Conservation (phyloP, 2,797 vertebrate species). For the Neomorphus geoffroyi region DNA sequence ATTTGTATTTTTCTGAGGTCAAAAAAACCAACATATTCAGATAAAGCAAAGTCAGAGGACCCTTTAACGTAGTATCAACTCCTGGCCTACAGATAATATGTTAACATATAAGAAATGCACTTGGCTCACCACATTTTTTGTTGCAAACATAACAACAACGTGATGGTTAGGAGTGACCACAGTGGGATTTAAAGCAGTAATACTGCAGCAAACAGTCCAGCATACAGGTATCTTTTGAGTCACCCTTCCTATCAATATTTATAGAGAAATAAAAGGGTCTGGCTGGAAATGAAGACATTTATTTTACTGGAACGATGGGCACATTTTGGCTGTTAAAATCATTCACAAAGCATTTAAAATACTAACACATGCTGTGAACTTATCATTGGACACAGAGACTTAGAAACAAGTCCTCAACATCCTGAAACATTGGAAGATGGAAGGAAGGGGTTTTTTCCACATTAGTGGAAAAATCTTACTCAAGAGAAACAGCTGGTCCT, state of each 20-base stretch:
- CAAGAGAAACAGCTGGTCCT: background rate
- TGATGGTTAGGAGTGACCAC: background rate
- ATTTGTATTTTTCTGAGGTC: background rate
- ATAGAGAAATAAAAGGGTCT: conserved; percentile 40
- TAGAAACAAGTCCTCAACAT: background rate
- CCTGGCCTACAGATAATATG: background rate
- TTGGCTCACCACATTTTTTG: background rate
- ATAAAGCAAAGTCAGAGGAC: background rate
- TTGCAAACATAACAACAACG: conserved; percentile 2
- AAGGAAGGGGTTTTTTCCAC: background rate
- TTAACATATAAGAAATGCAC: background rate
- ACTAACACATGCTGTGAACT: background rate
- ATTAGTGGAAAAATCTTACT: background rate
- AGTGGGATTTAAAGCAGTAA: background rate
- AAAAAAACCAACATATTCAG: background rate
- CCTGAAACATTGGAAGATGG: background rate
- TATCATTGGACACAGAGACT: background rate
- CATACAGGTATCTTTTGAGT: conserved; percentile 44
- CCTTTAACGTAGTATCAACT: background rate
- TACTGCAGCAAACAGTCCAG: background rate
- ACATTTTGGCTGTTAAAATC: conserved; percentile 38
- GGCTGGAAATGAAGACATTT: conserved; percentile 19
- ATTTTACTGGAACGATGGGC: conserved; percentile 33
- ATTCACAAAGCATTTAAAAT: conserved; percentile 1
- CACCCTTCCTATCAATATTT: conserved; percentile 64